Evolutionary conservation across 2,797 vertebrate genomes (phyloP), one percentile per base, ranked within the genome.

Genomic region (Carapus acus): DNA sequence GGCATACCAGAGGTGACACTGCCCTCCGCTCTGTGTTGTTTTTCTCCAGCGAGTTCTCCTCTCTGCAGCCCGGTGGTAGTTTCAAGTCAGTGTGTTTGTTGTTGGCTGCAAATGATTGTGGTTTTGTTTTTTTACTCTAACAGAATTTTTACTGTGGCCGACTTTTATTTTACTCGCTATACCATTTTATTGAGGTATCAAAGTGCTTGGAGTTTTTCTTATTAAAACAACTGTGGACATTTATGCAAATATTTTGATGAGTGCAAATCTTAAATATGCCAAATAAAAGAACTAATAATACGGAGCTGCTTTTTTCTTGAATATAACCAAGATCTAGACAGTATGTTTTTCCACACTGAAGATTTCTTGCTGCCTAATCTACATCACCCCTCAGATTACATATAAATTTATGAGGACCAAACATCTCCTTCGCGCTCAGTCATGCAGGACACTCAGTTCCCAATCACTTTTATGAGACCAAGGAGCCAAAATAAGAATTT

Each of bases 201-300:
- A 57, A 24, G 43, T 24, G 47, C 39, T 24, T 41, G 39, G 29
- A 51, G n/a, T 67, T 65, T 51, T 49, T 37, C 27, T 62, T 55
- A 62, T 70, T 62, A 50, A 27, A 43, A 37, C 43, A 65, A 61
- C 40, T 42, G 43, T 59, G 11, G 37, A 64, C 23, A 80, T 81
- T 83, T 83, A 80, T 68, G 69, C 53, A 69, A 56, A 68, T 75
- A 66, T 75, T 67, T 74, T 78, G 71, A 80, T 42, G 60, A 59
- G 60, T 69, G 68, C 22, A 46, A 39, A 54, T 58, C 43, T 74
- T 65, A 67, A 54, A 74, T 54, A 68, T 78, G 64, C 51, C 74
- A 76, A 86, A 84, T 86, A 84, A 86, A 81, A 47, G 1, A 57
- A 78, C 56, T 79, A 77, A 81, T 70, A 41, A 70, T 20, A 54